phyloP scores from a whole-genome alignment of 2,797 vertebrate species.

The Mycteria americana region DNA sequence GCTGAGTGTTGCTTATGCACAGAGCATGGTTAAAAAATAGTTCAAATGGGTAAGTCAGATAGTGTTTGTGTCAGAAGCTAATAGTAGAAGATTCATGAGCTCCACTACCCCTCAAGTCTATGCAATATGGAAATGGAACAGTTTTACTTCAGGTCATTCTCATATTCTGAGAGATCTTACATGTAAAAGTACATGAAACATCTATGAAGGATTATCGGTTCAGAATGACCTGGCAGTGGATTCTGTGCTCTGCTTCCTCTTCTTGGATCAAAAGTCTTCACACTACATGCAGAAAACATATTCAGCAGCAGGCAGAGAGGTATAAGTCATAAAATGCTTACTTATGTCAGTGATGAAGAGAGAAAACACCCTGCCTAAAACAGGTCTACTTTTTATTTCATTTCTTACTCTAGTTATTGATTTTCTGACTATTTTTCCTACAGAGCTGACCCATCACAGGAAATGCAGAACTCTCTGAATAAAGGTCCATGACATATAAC shows the following conservation, averaged over 20 bases:
- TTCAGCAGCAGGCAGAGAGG: neutral
- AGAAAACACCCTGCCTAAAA: constrained; percentile 46
- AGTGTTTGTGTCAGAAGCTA: neutral
- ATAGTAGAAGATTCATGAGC: neutral
- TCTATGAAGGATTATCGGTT: neutral
- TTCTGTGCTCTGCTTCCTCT: neutral
- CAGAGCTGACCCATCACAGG: constrained; percentile 80
- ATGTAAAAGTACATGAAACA: neutral
- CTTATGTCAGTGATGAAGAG: constrained; percentile 20
- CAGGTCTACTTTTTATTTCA: constrained; percentile 79
- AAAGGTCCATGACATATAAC: constrained; percentile 72
- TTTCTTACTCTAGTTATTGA: constrained; percentile 85
- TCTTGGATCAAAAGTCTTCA: neutral
- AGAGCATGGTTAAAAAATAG: neutral
- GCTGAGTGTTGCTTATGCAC: neutral
- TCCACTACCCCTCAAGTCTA: neutral
- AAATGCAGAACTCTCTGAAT: constrained; percentile 80
- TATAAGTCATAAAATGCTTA: neutral
- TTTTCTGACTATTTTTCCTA: constrained; percentile 86
- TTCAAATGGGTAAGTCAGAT: neutral
- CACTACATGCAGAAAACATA: neutral
- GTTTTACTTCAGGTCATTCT: neutral
- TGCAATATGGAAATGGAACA: neutral
- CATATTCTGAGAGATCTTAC: neutral
- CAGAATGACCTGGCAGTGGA: neutral